Conservation (phyloP, 2,113 vertebrate species). For the Falco punctatus region DNA sequence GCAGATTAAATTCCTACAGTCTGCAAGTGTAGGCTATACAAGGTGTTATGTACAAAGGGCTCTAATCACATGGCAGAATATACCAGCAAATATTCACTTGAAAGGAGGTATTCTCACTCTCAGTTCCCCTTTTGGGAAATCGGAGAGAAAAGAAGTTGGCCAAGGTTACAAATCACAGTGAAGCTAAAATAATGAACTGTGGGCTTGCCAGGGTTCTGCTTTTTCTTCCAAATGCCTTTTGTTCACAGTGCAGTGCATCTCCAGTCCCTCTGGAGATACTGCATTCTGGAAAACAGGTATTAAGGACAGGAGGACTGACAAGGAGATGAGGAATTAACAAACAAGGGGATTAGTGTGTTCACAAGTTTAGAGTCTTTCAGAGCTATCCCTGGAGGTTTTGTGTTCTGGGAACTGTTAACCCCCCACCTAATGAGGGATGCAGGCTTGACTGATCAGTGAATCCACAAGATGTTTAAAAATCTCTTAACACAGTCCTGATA, state of each 20-base stretch:
- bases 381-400: background rate
- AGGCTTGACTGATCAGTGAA: background rate
- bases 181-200: background rate
- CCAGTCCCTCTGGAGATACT: background rate
- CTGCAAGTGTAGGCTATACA: background rate
- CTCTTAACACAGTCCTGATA: background rate
- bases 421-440: background rate
- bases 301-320: background rate
- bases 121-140: background rate
- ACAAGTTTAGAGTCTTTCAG: background rate
- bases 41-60: background rate
- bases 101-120: background rate
- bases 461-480: background rate
- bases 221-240: background rate
- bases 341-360: slow-evolving; percentile 7
- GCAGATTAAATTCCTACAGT: background rate
- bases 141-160: rapidly evolving
- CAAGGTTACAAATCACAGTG: background rate
- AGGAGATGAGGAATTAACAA: background rate
- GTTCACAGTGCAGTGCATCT: background rate
- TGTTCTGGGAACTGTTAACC: background rate
- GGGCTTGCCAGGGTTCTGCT: background rate
- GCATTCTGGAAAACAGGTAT: background rate
- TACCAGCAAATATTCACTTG: background rate
- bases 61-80: background rate